A percentile compares a stretch with the other conserved stretches of the same genome.
phyloP scores from a whole-genome alignment of 2,888 invertebrate species.

The Cheilosia variabilis region DNA sequence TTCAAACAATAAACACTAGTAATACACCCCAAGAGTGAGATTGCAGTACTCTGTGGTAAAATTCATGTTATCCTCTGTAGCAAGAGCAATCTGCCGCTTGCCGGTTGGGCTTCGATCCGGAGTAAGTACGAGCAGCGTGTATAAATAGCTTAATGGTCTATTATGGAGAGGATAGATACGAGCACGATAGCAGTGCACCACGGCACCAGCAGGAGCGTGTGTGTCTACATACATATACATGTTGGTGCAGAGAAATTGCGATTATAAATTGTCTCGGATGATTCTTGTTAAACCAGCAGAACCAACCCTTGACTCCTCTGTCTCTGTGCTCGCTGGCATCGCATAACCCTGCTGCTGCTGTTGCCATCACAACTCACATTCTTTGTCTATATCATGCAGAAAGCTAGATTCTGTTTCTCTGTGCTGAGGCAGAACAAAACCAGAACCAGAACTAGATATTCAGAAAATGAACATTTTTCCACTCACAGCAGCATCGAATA shows the following conservation, averaged over 20 bases:
- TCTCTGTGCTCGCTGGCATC: not conserved
- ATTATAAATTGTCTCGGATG: slow-evolving; percentile 75
- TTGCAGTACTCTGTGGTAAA: slow-evolving; percentile 63
- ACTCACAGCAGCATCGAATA: slow-evolving; percentile 13
- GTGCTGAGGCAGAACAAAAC: slow-evolving; percentile 31
- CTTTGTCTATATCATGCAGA: slow-evolving; percentile 65
- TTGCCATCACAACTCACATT: slow-evolving; percentile 53
- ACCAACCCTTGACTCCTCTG: slow-evolving; percentile 54
- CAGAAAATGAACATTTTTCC: slow-evolving; percentile 64
- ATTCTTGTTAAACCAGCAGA: slow-evolving; percentile 75
- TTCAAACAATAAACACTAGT: slow-evolving; percentile 73
- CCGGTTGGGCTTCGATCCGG: slow-evolving; percentile 35
- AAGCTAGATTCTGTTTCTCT: slow-evolving; percentile 58
- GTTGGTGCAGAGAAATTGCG: slow-evolving; percentile 69
- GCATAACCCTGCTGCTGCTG: slow-evolving; percentile 37
- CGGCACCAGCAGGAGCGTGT: slow-evolving; percentile 7
- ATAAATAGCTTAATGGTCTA: slow-evolving; percentile 76
- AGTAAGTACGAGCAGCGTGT: slow-evolving; percentile 36
- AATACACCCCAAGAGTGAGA: slow-evolving; percentile 74
- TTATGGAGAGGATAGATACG: slow-evolving; percentile 64
- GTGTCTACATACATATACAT: slow-evolving; percentile 30
- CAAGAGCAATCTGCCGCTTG: slow-evolving; percentile 63
- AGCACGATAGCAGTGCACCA: slow-evolving; percentile 7
- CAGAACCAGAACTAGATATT: slow-evolving; percentile 63
- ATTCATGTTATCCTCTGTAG: slow-evolving; percentile 59